Conservation (phyloP, 2,888 invertebrate species). For the Tetheella fluctuosa region DNA sequence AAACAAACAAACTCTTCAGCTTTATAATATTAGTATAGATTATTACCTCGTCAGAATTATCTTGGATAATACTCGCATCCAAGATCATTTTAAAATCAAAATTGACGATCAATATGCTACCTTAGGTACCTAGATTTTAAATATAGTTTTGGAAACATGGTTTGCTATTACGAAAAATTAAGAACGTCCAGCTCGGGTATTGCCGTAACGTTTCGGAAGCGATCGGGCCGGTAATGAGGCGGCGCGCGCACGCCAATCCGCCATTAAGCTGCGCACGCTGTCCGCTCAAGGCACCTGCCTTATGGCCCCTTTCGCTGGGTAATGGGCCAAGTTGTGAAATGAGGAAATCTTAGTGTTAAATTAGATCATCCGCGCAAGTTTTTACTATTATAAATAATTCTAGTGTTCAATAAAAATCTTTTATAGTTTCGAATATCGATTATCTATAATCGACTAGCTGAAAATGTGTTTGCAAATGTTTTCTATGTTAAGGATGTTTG, state of each 20-base stretch:
- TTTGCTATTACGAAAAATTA: conserved; percentile 18
- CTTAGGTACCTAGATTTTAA: too few species aligned
- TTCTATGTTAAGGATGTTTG: too few species aligned
- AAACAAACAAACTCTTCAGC: too few species aligned
- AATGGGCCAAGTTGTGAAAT: conserved; percentile 12
- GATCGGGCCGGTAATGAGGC: conserved; percentile 53
- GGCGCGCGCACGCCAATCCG: conserved; percentile 64
- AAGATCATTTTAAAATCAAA: too few species aligned
- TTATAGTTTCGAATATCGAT: background rate
- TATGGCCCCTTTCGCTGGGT: conserved; percentile 28
- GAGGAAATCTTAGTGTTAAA: conserved; percentile 9
- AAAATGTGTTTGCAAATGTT: background rate
- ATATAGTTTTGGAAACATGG: background rate
- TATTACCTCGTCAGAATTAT: too few species aligned
- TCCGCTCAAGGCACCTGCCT: conserved; percentile 39
- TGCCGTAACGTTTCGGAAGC: conserved; percentile 41
- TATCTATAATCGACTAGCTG: background rate
- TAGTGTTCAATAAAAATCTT: background rate
- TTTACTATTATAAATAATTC: background rate
- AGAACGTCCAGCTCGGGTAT: conserved; percentile 27
- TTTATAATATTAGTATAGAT: too few species aligned
- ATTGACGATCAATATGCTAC: too few species aligned
- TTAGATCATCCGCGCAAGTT: conserved; percentile 11
- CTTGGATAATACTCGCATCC: too few species aligned
- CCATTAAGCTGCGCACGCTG: conserved; percentile 50